Evolutionary conservation across 1,140 invertebrate genomes (phyloP), one percentile per base, ranked within the genome.

Genomic region (Caenorhabditis brenneri): DNA sequence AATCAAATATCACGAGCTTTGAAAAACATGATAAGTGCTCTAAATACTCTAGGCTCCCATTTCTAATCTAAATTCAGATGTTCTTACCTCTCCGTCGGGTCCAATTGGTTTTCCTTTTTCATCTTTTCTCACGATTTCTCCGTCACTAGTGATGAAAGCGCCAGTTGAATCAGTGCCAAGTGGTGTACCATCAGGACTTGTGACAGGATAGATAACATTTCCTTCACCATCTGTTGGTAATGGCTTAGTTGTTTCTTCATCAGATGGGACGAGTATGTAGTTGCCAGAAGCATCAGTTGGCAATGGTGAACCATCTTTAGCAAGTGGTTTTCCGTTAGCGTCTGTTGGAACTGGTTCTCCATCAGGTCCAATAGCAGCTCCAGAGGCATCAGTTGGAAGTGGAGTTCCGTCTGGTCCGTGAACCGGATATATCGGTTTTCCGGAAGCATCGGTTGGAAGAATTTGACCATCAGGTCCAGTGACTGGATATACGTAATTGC

Each of bases 371-470:
- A 84, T 27, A n/a, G 46, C 36, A 22, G 31, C 27, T 58, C 84
- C 84, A 78, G 84, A 46, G 15, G 55, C 29, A 39, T 85, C 80
- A 31, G 84, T 85, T 33, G 84, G 84, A 10, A 84, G 49, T 15
- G 42, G 79, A 15, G 29, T 36, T 31, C 83, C 79, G 31, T 84
- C 79, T 0, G 83, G 53, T 24, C 79, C 79, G 15, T 5, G 60
- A 0, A 84, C 42, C 10, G 83, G 55, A 33, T 82, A 82, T 19
- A 82, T 27, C 9, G 1, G 2, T 16, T 24, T 24, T n/a, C 29
- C 39, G 12, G 53, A 5, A 24, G 69, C 48, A 83, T 89, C 88
- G 24, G 85, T 88, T n/a, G 83, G 79, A 12, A 88, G 29, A 10
- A 81, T 48, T 1, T 55, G 15, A 22, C 83, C 83, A 42, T 84